Evolutionary conservation across 2,888 invertebrate species (phyloP).

Genomic region (Dyspetes luteomarginatus): DNA sequence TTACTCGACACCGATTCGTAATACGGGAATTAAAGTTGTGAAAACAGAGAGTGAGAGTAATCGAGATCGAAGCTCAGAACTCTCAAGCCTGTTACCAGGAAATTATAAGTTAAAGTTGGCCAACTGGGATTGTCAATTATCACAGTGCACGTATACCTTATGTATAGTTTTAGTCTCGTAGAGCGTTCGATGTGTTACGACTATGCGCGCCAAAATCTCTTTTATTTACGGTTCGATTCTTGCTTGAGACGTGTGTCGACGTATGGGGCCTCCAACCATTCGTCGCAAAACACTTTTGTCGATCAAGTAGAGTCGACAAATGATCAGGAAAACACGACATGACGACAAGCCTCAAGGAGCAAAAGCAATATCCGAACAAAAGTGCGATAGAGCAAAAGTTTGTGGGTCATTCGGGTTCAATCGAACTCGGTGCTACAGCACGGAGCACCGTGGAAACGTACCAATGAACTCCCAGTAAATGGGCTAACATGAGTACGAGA

Average conservation of each 20-base stretch:
- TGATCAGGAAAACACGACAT: slow-evolving; percentile 72
- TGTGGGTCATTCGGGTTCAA: slow-evolving; percentile 73
- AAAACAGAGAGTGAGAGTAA: slow-evolving; percentile 59
- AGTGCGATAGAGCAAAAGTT: slow-evolving; percentile 59
- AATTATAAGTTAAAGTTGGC: slow-evolving; percentile 34
- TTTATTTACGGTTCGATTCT: slow-evolving; percentile 51
- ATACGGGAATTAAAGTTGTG: neutral
- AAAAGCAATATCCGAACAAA: neutral
- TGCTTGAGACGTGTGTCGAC: slow-evolving; percentile 67
- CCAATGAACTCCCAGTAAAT: slow-evolving; percentile 78
- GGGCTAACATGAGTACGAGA: slow-evolving; percentile 74
- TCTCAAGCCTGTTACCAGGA: slow-evolving; percentile 48
- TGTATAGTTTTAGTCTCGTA: neutral
- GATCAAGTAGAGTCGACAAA: slow-evolving; percentile 80
- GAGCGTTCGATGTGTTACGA: neutral
- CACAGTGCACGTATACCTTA: neutral
- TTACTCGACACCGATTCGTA: slow-evolving; percentile 14
- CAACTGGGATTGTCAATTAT: neutral
- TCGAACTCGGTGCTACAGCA: slow-evolving; percentile 73
- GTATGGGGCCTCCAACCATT: slow-evolving; percentile 73
- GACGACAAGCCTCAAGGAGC: slow-evolving; percentile 56
- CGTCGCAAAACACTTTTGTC: slow-evolving; percentile 81
- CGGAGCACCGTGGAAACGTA: slow-evolving; percentile 79
- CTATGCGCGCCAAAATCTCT: slow-evolving; percentile 19
- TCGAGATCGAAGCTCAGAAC: slow-evolving; percentile 64